Evolutionary conservation across 2,113 vertebrate species (phyloP).

Genomic region (Macquaria ambigua): DNA sequence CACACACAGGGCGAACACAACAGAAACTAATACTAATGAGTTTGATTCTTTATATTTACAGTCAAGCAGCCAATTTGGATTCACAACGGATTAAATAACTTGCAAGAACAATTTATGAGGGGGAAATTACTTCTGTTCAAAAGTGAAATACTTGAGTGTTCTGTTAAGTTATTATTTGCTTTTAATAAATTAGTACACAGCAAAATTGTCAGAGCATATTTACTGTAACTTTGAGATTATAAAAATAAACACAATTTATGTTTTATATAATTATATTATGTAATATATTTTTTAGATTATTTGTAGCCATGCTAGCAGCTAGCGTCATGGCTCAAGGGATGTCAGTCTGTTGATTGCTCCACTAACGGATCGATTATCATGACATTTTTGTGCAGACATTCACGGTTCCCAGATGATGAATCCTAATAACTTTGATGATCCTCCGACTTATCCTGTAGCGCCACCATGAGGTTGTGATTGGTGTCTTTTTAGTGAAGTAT

Average conservation of each 20-base stretch:
- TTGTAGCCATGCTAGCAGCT: too few relatives aligned
- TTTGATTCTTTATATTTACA: not conserved
- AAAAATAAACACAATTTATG: not conserved
- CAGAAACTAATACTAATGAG: not conserved
- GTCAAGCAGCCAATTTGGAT: not conserved
- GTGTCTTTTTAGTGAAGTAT: too few relatives aligned
- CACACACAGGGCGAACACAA: not conserved
- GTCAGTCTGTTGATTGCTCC: too few relatives aligned
- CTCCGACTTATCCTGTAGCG: too few relatives aligned
- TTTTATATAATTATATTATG: too few relatives aligned
- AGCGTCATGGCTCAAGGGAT: too few relatives aligned
- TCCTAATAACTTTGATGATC: not conserved
- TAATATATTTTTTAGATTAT: not conserved
- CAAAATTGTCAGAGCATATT: not conserved
- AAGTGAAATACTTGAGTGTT: not conserved
- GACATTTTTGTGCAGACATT: not conserved
- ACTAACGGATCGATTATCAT: not conserved
- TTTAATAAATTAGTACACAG: not conserved
- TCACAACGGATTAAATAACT: not conserved
- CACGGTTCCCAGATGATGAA: not conserved
- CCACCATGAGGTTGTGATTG: too few relatives aligned
- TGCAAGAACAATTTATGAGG: not conserved
- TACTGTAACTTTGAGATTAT: not conserved
- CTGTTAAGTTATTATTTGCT: not conserved
- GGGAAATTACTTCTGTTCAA: not conserved